phyloP scores from a whole-genome alignment of 2,797 vertebrate species.

The Tarsius wallacei region DNA sequence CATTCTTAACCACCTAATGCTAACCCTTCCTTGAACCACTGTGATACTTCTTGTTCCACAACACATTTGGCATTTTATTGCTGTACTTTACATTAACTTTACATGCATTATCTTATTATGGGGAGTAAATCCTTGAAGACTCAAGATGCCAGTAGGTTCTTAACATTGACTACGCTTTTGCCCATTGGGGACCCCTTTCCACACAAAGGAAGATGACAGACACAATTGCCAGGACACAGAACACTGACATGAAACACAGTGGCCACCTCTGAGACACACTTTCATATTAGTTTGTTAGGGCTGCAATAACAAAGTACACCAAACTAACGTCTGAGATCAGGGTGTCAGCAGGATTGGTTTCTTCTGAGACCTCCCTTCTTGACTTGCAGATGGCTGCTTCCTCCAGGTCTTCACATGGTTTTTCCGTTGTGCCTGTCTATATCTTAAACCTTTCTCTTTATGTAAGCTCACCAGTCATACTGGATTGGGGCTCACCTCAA shows the following conservation, averaged over 20 bases:
- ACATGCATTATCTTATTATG: not conserved
- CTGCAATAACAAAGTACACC: not conserved
- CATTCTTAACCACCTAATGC: not conserved
- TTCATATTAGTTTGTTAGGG: not conserved
- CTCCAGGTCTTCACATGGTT: not conserved
- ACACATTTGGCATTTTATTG: not conserved
- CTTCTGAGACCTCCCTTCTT: not conserved
- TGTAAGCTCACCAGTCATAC: no score
- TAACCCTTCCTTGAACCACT: not conserved
- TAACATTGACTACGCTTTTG: not conserved
- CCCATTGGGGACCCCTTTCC: not conserved
- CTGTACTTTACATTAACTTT: not conserved
- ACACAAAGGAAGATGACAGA: not conserved
- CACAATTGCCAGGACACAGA: not conserved
- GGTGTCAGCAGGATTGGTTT: not conserved
- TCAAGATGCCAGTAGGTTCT: not conserved
- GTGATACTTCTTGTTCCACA: not conserved
- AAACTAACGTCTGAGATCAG: not conserved
- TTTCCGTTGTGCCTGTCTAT: not conserved
- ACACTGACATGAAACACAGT: not conserved
- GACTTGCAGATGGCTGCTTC: no score
- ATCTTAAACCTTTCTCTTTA: not conserved
- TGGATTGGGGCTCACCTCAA: not conserved
- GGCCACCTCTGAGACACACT: no score
- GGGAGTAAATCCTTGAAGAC: not conserved